Evolutionary conservation across 2,888 invertebrate genomes (phyloP).

Genomic region (Muscina levida): DNA sequence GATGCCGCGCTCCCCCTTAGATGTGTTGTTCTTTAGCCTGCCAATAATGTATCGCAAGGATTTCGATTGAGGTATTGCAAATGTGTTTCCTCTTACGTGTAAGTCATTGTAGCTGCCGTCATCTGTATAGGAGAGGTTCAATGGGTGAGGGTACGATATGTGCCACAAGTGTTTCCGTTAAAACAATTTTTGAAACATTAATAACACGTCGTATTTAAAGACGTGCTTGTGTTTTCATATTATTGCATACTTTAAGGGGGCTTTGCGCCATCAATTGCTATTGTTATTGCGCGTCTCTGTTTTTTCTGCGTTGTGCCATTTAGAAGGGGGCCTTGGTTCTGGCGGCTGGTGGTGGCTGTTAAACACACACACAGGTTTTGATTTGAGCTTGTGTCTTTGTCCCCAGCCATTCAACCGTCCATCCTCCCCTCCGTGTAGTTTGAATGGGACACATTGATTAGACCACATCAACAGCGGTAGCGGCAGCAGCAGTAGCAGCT

Average conservation of each 20-base stretch:
- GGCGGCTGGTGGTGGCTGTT: constrained; percentile 40
- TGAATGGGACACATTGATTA: constrained; percentile 54
- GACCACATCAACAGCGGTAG: constrained; percentile 42
- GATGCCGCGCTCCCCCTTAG: too few relatives aligned
- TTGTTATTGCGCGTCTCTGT: background rate
- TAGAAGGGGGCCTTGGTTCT: constrained; percentile 1
- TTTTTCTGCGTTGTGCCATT: background rate
- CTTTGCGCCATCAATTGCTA: background rate
- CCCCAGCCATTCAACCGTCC: background rate
- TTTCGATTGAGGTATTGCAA: constrained; percentile 36
- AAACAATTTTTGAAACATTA: constrained; percentile 56
- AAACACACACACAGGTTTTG: constrained; percentile 47
- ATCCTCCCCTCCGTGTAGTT: constrained; percentile 31
- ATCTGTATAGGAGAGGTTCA: too few relatives aligned
- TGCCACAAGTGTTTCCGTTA: constrained; percentile 38
- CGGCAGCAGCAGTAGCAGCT: constrained; percentile 31
- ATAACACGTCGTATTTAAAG: constrained; percentile 62
- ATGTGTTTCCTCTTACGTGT: background rate
- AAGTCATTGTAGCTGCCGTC: background rate
- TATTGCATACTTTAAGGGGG: constrained; percentile 36
- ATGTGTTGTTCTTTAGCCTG: background rate
- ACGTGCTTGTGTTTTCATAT: constrained; percentile 63
- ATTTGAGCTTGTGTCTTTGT: constrained; percentile 54
- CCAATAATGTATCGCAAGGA: background rate
- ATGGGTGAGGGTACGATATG: too few relatives aligned